Evolutionary conservation across 1,140 invertebrate genomes (phyloP).

Genomic region (Cyrtorhinus lividipennis): DNA sequence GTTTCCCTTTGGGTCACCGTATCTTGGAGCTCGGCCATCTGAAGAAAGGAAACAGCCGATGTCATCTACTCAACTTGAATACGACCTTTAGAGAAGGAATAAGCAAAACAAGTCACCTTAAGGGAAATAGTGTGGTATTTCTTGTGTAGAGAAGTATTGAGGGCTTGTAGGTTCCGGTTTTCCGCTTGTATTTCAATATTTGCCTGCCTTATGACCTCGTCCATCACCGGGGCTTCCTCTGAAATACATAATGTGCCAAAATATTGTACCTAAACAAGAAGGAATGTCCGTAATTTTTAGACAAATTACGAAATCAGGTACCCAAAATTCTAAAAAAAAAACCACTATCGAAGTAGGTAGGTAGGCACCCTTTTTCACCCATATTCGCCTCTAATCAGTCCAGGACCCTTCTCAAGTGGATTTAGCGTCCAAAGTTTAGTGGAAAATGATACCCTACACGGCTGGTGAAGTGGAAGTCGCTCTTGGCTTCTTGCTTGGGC

Average conservation of each 20-base stretch:
- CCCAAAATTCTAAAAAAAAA: no score
- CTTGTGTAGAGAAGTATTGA: constrained; percentile 85
- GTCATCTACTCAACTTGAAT: constrained; percentile 13
- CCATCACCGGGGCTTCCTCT: constrained; percentile 53
- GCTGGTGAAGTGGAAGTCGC: no score
- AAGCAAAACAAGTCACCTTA: constrained; percentile 47
- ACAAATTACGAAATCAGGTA: no score
- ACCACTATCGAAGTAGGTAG: no score
- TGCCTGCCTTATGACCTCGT: constrained; percentile 64
- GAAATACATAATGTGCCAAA: constrained; percentile 23
- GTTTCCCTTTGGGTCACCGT: constrained; percentile 82
- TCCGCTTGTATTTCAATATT: constrained; percentile 79
- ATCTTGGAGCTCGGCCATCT: constrained; percentile 82
- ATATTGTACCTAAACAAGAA: no score
- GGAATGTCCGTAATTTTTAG: no score
- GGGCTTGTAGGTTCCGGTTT: constrained; percentile 78
- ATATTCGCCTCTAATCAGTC: no score
- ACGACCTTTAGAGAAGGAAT: constrained; percentile 12
- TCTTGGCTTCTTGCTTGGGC: no score
- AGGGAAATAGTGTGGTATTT: constrained; percentile 83
- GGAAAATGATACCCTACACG: no score
- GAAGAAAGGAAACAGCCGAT: constrained; percentile 9
- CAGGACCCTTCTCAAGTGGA: no score
- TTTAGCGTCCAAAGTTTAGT: no score
- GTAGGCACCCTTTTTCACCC: no score